Evolutionary conservation across 92 coral and sea anemone species (phyloP), one percentile per base, ranked within the genome.

Genomic region (Zoanthus sansibaricus): DNA sequence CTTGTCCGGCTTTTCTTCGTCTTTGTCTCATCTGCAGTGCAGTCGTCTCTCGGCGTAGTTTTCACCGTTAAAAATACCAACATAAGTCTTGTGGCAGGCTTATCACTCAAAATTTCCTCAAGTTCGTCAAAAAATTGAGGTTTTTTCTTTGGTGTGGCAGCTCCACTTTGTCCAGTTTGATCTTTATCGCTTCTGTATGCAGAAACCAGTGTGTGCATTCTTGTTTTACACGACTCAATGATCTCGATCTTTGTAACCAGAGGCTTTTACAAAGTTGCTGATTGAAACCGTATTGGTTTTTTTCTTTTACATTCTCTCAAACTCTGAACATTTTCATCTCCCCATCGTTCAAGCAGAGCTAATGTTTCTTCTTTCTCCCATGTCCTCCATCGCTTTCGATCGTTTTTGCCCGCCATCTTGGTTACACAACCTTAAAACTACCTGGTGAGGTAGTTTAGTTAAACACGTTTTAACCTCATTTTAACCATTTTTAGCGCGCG

Each of bases 401-500:
- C 77, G 71, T 33, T 75, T 15, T 25, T 18, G 56, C 18, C 68
- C 59, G 83, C 89, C 85, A 77, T 86, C 71, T 77, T 25, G 25
- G 25, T 76, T 75, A 86, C 67, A 76, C 75, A 16, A 20, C n/a
- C 48, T 77, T 86, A 55, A 86, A 86, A 86, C 89, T 86, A 77
- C 85, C 68, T 49, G 20, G 46, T 15, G 76, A 66, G 77, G 89
- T 86, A 33, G 89, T 86, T 77, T 86, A 76, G 82, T 75, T 75
- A 86, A 75, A 75, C 89, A 17, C 17, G 89, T 25, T 25, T 25
- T 25, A 25, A 25, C 25, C 25, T 25, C 25, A 25, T 9, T 85
- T 85, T 72, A 76, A 86, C 58, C 89, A 5, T 52, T 83, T 86
- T 86, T 75, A 86, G 33, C 16, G 33, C 14, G 7, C 17, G 13